These are phyloP conservation scores for Archips xylosteana DNA, from an alignment of 2,888 invertebrate species.

Conservation along the genomic window DNA sequence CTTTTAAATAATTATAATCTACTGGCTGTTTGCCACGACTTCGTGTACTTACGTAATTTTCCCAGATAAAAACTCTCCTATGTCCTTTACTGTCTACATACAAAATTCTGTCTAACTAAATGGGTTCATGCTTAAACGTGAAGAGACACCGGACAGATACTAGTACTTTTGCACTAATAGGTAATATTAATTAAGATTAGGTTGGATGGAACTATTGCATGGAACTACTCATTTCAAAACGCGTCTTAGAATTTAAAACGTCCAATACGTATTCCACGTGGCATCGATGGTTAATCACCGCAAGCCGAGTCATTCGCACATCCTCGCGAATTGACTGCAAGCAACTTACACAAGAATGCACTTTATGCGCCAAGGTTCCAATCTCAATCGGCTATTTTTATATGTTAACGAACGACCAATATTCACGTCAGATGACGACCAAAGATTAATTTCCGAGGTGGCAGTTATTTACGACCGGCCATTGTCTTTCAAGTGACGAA, in stretches of 20 bases:
- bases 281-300: constrained; percentile 53
- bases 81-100: too few relatives aligned
- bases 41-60: too few relatives aligned
- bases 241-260: background rate
- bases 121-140: too few relatives aligned
- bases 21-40: too few relatives aligned
- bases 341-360: constrained; percentile 81
- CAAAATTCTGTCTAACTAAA: too few relatives aligned
- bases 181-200: too few relatives aligned
- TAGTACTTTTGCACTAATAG: too few relatives aligned
- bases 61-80: too few relatives aligned
- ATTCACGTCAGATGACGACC: constrained; percentile 75
- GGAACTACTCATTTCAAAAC: background rate
- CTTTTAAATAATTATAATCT: background rate
- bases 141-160: too few relatives aligned
- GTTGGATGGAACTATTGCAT: too few relatives aligned
- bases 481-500: constrained; percentile 81
- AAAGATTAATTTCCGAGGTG: constrained; percentile 82
- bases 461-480: constrained; percentile 81
- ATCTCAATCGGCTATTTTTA: constrained; percentile 81
- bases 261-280: constrained; percentile 1
- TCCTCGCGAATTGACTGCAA: constrained; percentile 75
- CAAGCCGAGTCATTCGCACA: constrained; percentile 71
- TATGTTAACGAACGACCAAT: constrained; percentile 71
- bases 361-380: constrained; percentile 75